Evolutionary conservation across 64 coral and sea anemone species (phyloP).

Genomic region (Dendronephthya gigantea): DNA sequence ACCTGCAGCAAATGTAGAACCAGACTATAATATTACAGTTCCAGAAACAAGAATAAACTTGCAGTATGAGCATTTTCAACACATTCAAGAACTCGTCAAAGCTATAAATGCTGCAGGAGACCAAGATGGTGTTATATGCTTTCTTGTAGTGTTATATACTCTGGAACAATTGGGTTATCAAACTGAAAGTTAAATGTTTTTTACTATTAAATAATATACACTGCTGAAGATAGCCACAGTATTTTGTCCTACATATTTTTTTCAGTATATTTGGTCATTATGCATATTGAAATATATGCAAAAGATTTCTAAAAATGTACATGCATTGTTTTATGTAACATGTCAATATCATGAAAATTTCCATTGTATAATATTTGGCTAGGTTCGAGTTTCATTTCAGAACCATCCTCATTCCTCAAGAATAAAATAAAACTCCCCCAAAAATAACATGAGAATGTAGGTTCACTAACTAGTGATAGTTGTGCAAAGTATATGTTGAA

Average conservation of each 20-base stretch:
- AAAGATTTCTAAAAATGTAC: neutral
- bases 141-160: too few relatives aligned
- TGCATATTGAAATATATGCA: neutral
- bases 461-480: too few relatives aligned
- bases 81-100: too few relatives aligned
- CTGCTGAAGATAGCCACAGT: neutral
- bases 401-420: too few relatives aligned
- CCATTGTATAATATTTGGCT: neutral
- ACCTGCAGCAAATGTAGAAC: conserved; percentile 1
- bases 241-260: neutral
- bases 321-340: too few relatives aligned
- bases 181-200: neutral
- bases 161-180: neutral
- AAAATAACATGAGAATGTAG: too few relatives aligned
- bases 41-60: neutral
- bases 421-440: too few relatives aligned
- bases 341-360: neutral
- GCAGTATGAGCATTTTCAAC: neutral
- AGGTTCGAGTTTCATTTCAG: neutral
- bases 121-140: too few relatives aligned
- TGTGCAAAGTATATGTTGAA: neutral
- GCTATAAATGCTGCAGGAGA: too few relatives aligned
- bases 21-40: neutral
- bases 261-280: neutral
- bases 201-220: neutral